Conservation (phyloP, 1,140 invertebrate genomes). For the Dendroctonus valens region DNA sequence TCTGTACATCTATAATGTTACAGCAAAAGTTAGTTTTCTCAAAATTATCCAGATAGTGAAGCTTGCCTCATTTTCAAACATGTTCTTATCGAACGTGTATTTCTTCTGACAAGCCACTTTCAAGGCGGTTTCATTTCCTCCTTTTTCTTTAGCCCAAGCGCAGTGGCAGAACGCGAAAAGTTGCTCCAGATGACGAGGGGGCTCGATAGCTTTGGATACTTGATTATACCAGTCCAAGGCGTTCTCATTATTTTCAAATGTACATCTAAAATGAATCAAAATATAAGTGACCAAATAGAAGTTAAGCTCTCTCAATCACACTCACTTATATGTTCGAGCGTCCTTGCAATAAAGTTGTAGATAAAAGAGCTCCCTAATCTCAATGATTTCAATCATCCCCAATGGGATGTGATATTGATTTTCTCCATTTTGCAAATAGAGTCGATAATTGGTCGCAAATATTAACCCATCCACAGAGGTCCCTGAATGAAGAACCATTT, state of each 20-base stretch:
- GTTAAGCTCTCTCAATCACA: background rate
- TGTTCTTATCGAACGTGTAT: conserved; percentile 40
- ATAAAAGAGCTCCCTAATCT: conserved; percentile 78
- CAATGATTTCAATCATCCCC: conserved; percentile 79
- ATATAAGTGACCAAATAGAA: background rate
- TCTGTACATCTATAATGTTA: conserved; percentile 63
- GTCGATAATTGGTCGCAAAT: conserved; percentile 84
- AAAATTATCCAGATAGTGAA: background rate
- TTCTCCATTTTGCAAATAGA: conserved; percentile 65
- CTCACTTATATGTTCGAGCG: conserved; percentile 65
- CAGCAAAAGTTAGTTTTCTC: background rate
- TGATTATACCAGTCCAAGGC: conserved; percentile 81
- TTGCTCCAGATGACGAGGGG: conserved; percentile 73
- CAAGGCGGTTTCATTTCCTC: conserved; percentile 50
- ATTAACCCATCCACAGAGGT: conserved; percentile 73
- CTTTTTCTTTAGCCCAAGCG: conserved; percentile 76
- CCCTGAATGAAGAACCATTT: conserved; percentile 58
- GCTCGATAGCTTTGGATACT: conserved; percentile 66
- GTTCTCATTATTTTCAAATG: conserved; percentile 82
- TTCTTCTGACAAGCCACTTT: conserved; percentile 46
- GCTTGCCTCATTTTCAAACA: conserved; percentile 47
- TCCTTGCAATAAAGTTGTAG: conserved; percentile 82
- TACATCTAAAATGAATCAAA: conserved; percentile 60
- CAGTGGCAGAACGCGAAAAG: conserved; percentile 88
- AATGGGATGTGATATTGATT: conserved; percentile 73